These are phyloP conservation scores for Artemia sinica DNA, from an alignment of 2,888 invertebrate genomes.

Conservation along the genomic window DNA sequence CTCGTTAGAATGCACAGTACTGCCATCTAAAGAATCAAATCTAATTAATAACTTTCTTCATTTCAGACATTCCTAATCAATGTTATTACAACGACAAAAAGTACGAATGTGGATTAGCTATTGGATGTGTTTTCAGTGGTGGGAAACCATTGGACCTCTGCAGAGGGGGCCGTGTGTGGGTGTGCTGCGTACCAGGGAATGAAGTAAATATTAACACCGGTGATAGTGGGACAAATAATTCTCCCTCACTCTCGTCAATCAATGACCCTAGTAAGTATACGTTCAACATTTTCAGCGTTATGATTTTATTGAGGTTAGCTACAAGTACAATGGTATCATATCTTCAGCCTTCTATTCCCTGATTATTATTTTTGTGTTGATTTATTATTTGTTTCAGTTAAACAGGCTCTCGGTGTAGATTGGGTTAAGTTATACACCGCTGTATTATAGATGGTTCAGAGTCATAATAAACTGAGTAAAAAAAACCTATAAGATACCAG, in stretches of 20 bases:
- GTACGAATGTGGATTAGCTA: conserved; percentile 73
- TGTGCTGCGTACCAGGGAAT: conserved; percentile 61
- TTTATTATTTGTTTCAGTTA: no score
- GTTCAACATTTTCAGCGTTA: conserved; percentile 19
- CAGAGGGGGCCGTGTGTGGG: conserved; percentile 85
- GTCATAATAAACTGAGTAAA: no score
- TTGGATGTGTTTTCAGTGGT: conserved; percentile 73
- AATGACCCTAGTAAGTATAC: conserved; percentile 69
- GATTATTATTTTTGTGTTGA: no score
- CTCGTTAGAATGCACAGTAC: no score
- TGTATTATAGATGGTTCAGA: no score
- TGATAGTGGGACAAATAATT: neutral
- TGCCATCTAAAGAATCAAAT: no score
- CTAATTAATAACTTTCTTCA: neutral
- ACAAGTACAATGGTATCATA: no score
- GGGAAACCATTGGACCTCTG: conserved; percentile 74
- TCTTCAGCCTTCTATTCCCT: no score
- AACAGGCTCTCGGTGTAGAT: no score
- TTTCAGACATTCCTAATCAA: conserved; percentile 33
- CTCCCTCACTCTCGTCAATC: conserved; percentile 35
- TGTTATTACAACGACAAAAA: conserved; percentile 62
- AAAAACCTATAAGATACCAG: no score
- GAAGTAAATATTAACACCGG: conserved; percentile 38
- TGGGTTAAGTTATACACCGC: no score
- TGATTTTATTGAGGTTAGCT: neutral